A percentile compares a stretch with the other conserved stretches of the same genome.
phyloP scores from a whole-genome alignment of 2,113 vertebrate genomes.

The Camelus dromedarius region DNA sequence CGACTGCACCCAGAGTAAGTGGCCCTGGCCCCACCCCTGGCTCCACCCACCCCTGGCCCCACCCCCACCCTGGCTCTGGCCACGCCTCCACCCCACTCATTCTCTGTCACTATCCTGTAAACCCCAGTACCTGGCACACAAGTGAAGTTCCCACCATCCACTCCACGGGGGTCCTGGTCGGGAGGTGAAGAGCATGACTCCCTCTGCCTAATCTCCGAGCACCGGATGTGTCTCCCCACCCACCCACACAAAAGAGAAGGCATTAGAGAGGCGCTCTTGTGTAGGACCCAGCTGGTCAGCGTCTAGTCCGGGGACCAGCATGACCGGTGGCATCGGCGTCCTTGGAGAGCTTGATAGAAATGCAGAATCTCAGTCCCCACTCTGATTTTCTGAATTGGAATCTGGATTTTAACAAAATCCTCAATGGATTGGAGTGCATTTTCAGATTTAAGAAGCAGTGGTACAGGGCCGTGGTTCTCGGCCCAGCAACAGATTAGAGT shows the following conservation, averaged over 20 bases:
- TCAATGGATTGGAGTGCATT: not conserved
- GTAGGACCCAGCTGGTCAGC: not conserved
- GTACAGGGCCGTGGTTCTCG: not conserved
- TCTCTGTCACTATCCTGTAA: not conserved
- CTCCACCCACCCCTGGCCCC: not conserved
- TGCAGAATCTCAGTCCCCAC: not conserved
- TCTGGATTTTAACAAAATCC: not conserved
- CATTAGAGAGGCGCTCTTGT: fast-evolving
- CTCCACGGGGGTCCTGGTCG: fast-evolving
- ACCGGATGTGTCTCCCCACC: not conserved
- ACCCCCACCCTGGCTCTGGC: not conserved
- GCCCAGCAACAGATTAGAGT: no score
- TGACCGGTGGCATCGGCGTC: not conserved
- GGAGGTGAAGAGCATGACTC: fast-evolving
- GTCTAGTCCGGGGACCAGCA: fast-evolving
- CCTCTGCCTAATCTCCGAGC: not conserved
- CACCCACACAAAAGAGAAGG: not conserved
- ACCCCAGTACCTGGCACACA: not conserved
- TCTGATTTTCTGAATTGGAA: not conserved
- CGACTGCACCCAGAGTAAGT: constrained; percentile 95
- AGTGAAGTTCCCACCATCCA: fast-evolving
- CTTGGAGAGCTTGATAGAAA: not conserved
- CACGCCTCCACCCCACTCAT: not conserved
- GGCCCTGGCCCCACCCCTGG: fast-evolving
- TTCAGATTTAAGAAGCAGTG: not conserved